A percentile compares a stretch with the other conserved stretches of the same genome.
phyloP scores from a whole-genome alignment of 37 sponge, comb jelly and placozoan genomes.

The Lycopodina hypogea region DNA sequence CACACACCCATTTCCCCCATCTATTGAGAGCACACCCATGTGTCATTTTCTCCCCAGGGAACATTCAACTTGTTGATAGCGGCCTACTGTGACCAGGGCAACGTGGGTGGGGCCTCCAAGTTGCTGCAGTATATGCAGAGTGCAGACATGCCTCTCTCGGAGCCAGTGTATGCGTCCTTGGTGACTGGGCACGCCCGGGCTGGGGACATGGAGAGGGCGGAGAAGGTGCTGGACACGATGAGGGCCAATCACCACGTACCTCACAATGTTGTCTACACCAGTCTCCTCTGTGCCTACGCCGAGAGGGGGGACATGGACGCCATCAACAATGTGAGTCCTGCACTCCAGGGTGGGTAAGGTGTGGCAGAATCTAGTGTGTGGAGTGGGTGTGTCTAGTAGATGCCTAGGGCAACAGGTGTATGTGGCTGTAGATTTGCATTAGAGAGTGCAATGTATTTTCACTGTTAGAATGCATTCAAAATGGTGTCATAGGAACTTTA shows the following conservation, averaged over 20 bases:
- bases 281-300: conserved; percentile 44
- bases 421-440: too few species aligned
- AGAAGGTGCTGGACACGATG: conserved; percentile 22
- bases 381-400: too few species aligned
- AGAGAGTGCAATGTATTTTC: too few species aligned
- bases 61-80: conserved; percentile 22
- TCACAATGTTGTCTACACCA: conserved; percentile 16
- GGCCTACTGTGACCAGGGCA: conserved; percentile 37
- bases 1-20: too few species aligned
- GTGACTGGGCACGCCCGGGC: conserved; percentile 38
- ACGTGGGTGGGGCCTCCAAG: conserved; percentile 26
- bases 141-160: conserved; percentile 33
- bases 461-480: too few species aligned
- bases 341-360: too few species aligned
- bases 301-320: conserved; percentile 30
- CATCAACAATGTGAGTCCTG: conserved; percentile 11
- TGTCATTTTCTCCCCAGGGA: too few species aligned
- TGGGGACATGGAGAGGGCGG: conserved; percentile 24
- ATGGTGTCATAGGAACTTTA: too few species aligned
- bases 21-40: too few species aligned
- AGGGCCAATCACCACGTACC: conserved; percentile 8
- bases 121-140: conserved; percentile 43
- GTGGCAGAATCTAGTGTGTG: too few species aligned
- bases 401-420: too few species aligned
- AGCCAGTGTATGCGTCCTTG: conserved; percentile 25